These are phyloP conservation scores for Drosophila bocqueti DNA, from an alignment of 1,140 invertebrate genomes.

Conservation along the genomic window DNA sequence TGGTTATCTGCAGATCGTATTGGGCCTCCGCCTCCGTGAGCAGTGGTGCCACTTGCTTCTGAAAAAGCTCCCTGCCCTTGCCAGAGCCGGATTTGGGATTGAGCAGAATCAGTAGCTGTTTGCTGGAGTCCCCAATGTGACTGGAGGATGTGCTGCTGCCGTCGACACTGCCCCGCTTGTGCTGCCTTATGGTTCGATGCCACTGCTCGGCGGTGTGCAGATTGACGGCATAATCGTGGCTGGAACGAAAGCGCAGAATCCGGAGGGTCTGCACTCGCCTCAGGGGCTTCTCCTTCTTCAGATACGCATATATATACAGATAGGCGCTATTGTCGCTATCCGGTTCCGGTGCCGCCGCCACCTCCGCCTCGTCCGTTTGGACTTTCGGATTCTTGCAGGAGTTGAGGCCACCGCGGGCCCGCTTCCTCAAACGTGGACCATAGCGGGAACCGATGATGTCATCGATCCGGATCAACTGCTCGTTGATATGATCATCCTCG, in stretches of 20 bases:
- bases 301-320: constrained; percentile 94
- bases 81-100: constrained; percentile 98
- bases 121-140: constrained; percentile 18
- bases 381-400: constrained; percentile 85
- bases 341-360: constrained; percentile 4
- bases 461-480: constrained; percentile 89
- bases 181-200: constrained; percentile 86
- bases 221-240: constrained; percentile 93
- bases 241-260: constrained; percentile 91
- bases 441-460: constrained; percentile 93
- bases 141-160: not conserved
- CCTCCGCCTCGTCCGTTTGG: constrained; percentile 8
- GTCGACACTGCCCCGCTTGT: constrained; percentile 23
- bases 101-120: constrained; percentile 90
- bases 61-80: constrained; percentile 92
- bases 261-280: constrained; percentile 91
- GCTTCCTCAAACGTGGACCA: constrained; percentile 90
- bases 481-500: constrained; percentile 87
- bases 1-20: constrained; percentile 95
- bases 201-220: constrained; percentile 92
- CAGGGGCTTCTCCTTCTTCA: constrained; percentile 89
- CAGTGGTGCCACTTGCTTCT: constrained; percentile 93
- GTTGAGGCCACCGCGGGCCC: constrained; percentile 86
- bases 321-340: constrained; percentile 89
- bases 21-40: constrained; percentile 94